These are phyloP conservation scores for Manis crassicaudata DNA, from an alignment of 2,797 vertebrate species.

Conservation along the genomic window DNA sequence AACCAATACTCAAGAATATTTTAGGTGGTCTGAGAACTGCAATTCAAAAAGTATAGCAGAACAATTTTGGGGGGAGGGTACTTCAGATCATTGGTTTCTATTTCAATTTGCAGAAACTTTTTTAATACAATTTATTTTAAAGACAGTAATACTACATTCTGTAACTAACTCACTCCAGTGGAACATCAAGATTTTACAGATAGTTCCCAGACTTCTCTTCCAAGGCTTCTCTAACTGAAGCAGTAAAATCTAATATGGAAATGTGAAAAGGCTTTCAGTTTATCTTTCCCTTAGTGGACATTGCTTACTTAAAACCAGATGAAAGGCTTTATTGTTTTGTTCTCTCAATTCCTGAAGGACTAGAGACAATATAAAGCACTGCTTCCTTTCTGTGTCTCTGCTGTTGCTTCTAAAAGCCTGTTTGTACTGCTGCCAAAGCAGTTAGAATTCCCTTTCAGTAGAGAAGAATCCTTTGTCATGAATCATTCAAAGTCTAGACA, in stretches of 20 bases:
- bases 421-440: constrained; percentile 59
- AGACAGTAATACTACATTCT: background rate
- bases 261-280: constrained; percentile 20
- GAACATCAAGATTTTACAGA: constrained; percentile 26
- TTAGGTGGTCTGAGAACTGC: background rate
- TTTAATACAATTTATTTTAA: constrained; percentile 33
- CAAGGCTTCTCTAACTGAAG: constrained; percentile 35
- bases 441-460: constrained; percentile 47
- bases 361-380: constrained; percentile 35
- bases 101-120: constrained; percentile 28
- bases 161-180: background rate
- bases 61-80: background rate
- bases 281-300: constrained; percentile 14
- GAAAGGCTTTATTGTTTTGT: constrained; percentile 60
- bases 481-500: constrained; percentile 53
- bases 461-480: constrained; percentile 41
- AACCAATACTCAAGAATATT: constrained; percentile 23
- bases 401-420: constrained; percentile 56
- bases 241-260: background rate
- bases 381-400: constrained; percentile 37
- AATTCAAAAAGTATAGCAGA: background rate
- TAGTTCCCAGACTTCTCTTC: constrained; percentile 40
- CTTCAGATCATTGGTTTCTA: constrained; percentile 42
- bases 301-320: constrained; percentile 41
- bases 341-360: constrained; percentile 32